Base-by-base conservation (phyloP, 2,888 invertebrate species). In the Pollenia griseotomentosa region DNA sequence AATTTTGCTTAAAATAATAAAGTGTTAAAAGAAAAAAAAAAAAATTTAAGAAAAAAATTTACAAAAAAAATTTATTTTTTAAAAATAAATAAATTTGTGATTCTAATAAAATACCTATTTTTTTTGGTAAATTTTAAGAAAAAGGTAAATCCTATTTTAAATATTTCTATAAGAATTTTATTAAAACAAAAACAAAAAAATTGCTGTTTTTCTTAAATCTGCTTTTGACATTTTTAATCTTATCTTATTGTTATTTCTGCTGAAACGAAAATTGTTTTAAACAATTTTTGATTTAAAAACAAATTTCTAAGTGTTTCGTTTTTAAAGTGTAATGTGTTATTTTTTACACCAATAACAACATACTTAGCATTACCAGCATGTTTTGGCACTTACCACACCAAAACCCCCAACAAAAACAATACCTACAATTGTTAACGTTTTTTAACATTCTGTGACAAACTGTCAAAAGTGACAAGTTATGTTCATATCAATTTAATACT, bases 381-480 rank as follows among this genome's bases (percentile, higher is more conserved):
- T 66, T 55, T 68, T 86, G 82, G 73, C 74, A 74, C 68, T 51
- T 55, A 74, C 59, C 9, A 59, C 74, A 57, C 33, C 46, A 16
- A 51, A 8, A 16, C 44, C 40, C 12, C 19, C 44, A 70, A 11
- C 66, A 16, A 10, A 74, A 48, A 63, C 14, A n/a, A 48, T n/a
- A n/a, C n/a, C n/a, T 33, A 14, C 48, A 51, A 23, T 4, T 14
- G 11, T n/a, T 4, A 44, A 42, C 57, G 33, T 33, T 33, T 33
- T 23, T 23, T 11, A 82, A 42, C n/a, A 57, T 73, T 59, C 33
- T 57, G 65, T 81, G 80, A 83, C 80, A 77, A 86, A 77, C 65
- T 80, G 86, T 83, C 83, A 83, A 66, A 74, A 73, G 7, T 83
- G 86, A 83, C 86, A 83, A 83, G 71, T 83, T 66, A 83, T 77